Base-by-base conservation (phyloP, 1,140 invertebrate genomes). In the Belonocnema kinseyi region DNA sequence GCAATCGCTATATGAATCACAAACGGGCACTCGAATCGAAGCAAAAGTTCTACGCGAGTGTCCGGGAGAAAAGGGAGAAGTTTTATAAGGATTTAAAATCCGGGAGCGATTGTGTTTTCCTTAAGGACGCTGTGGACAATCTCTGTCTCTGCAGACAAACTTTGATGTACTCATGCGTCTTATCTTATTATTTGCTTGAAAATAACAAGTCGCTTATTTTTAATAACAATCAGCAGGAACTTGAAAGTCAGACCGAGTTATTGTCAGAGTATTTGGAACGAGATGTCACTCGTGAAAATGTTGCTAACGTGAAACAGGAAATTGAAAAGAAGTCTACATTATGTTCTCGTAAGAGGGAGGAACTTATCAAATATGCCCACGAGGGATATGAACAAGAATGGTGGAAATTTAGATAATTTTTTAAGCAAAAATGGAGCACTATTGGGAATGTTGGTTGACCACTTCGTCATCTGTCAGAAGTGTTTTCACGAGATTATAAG, bases 301-400 rank as follows among this genome's bases (percentile, higher is more conserved):
- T 99, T 82, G 96, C 97, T 84, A 98, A 99, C 90, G 99, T 99
- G 90, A 99, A 99, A 92, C 98, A 99, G 92, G 99, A 99, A 93
- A 98, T 99, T 85, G 98, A 99, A 93, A 98, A 99, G 91, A 99
- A 99, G 93, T 99, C 98, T 92, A 97, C 97, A 97, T 99, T 99
- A 91, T 99, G 98, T 93, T 98, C 99, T 90, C 97, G 96, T 90
- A 94, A 98, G 86, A 94, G 98, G 82, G 97, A 97, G 92, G 97
- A 98, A 78, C 92, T 99, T 76, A 92, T 99, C 79, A 97, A 98
- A 90, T 98, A 99, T 91, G 98, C 99, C 33, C 96, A 99, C 88
- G 98, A 99, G 93, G 98, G 98, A 73, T 99, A 99, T 90, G 98
- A 99, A 90, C 98, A 98, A 92, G 98, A 99, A 86, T 97, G 97